These are phyloP conservation scores for Eupeodes luniger DNA, from an alignment of 2,888 invertebrate species.

Conservation along the genomic window DNA sequence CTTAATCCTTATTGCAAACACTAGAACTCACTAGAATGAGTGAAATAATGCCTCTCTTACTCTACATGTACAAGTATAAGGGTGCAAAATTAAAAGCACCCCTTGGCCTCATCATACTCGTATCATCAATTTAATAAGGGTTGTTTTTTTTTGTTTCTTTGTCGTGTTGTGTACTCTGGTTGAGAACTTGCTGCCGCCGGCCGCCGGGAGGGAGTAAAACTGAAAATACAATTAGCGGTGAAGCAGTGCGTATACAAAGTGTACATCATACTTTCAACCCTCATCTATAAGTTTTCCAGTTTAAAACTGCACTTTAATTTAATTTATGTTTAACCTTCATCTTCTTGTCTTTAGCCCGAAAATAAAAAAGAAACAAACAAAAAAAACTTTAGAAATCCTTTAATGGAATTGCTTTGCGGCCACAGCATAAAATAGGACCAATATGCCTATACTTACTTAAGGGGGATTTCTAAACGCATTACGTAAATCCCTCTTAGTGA, in stretches of 20 bases:
- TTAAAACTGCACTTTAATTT: constrained; percentile 58
- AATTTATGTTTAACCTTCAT: constrained; percentile 63
- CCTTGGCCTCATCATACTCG: constrained; percentile 44
- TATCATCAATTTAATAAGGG: constrained; percentile 52
- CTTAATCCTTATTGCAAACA: constrained; percentile 76
- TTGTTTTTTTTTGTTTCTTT: constrained; percentile 16
- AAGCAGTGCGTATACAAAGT: constrained; percentile 29
- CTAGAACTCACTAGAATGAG: constrained; percentile 35
- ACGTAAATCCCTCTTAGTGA: constrained; percentile 69
- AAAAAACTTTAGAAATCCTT: constrained; percentile 66
- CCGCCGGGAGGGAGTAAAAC: constrained; percentile 23
- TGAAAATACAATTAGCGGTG: constrained; percentile 73
- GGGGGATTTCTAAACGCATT: constrained; percentile 56
- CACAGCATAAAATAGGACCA: constrained; percentile 10
- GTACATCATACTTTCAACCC: constrained; percentile 32
- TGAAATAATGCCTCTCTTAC: constrained; percentile 24
- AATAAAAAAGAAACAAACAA: constrained; percentile 9
- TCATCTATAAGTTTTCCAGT: constrained; percentile 35
- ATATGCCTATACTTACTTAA: background rate
- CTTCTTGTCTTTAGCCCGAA: constrained; percentile 33
- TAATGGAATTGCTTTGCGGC: constrained; percentile 72
- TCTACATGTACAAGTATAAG: background rate
- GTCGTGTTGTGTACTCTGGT: constrained; percentile 5
- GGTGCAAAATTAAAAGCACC: constrained; percentile 37
- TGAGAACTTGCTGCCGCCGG: background rate